A percentile compares a stretch with the other conserved stretches of the same genome.
phyloP scores from a whole-genome alignment of 2,888 invertebrate species.

The Sesia bembeciformis region DNA sequence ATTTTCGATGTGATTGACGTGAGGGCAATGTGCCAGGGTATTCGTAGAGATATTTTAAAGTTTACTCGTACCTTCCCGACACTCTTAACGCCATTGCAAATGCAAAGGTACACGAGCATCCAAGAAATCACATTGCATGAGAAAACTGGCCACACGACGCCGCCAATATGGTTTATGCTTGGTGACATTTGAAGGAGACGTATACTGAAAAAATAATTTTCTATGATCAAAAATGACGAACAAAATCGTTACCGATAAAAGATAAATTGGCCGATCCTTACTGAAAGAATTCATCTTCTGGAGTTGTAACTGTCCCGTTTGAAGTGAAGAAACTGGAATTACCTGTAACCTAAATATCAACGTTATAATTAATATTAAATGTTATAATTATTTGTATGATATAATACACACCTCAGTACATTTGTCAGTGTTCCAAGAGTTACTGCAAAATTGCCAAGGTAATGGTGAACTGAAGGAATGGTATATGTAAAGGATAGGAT shows the following conservation, averaged over 20 bases:
- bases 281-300: slow-evolving; percentile 90
- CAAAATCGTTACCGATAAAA: not conserved
- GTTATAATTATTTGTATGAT: not conserved
- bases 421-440: slow-evolving; percentile 86
- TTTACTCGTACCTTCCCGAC: slow-evolving; percentile 80
- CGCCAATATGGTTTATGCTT: slow-evolving; percentile 82
- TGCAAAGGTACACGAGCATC: slow-evolving; percentile 87
- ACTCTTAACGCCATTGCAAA: slow-evolving; percentile 90
- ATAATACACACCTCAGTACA: slow-evolving; percentile 75
- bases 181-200: slow-evolving; percentile 84
- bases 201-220: slow-evolving; percentile 71
- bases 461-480: slow-evolving; percentile 78
- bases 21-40: slow-evolving; percentile 35
- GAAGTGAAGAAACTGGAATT: slow-evolving; percentile 37
- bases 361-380: not conserved
- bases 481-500: slow-evolving; percentile 87
- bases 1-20: slow-evolving; percentile 22
- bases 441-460: slow-evolving; percentile 86
- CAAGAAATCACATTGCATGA: slow-evolving; percentile 83
- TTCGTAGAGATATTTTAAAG: slow-evolving; percentile 10
- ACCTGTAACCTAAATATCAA: slow-evolving; percentile 39
- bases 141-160: slow-evolving; percentile 87
- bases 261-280: slow-evolving; percentile 44
- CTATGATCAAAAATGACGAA: slow-evolving; percentile 1
- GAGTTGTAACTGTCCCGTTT: slow-evolving; percentile 71